These are phyloP conservation scores for Plebejus melissa DNA, from an alignment of 2,888 invertebrate genomes.

Conservation along the genomic window DNA sequence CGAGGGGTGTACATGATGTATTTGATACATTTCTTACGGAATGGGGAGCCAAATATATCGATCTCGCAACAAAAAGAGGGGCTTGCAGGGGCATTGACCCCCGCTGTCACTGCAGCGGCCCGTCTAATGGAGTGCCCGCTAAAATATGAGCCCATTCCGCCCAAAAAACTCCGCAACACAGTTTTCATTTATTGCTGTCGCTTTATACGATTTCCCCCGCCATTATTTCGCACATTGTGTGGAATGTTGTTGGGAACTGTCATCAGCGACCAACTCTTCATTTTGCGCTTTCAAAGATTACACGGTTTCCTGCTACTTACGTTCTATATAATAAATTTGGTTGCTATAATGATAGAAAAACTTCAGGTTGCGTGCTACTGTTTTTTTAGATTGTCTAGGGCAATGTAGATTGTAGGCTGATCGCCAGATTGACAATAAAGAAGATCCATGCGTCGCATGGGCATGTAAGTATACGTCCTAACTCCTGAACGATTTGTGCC, in stretches of 20 bases:
- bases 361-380: not conserved
- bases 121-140: conserved; percentile 72
- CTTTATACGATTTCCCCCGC: conserved; percentile 7
- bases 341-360: not conserved
- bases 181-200: conserved; percentile 23
- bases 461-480: too few relatives aligned
- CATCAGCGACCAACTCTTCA: not conserved
- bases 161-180: conserved; percentile 30
- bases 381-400: too few relatives aligned
- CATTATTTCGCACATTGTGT: not conserved
- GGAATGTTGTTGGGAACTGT: not conserved
- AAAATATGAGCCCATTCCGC: conserved; percentile 70
- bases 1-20: conserved; percentile 1
- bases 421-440: too few relatives aligned
- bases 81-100: conserved; percentile 72
- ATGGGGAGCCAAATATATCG: conserved; percentile 70
- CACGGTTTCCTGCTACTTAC: not conserved
- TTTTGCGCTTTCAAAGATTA: not conserved
- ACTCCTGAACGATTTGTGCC: too few relatives aligned
- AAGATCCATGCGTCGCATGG: too few relatives aligned
- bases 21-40: conserved; percentile 23
- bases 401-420: too few relatives aligned
- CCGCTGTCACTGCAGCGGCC: conserved; percentile 70
- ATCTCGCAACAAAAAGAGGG: conserved; percentile 78
- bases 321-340: not conserved